Percentiles rank a stretch among this genome's conserved stretches.
These are phyloP conservation scores for Enoplosus armatus DNA, from an alignment of 2,797 vertebrate genomes.

Conservation along the genomic window DNA sequence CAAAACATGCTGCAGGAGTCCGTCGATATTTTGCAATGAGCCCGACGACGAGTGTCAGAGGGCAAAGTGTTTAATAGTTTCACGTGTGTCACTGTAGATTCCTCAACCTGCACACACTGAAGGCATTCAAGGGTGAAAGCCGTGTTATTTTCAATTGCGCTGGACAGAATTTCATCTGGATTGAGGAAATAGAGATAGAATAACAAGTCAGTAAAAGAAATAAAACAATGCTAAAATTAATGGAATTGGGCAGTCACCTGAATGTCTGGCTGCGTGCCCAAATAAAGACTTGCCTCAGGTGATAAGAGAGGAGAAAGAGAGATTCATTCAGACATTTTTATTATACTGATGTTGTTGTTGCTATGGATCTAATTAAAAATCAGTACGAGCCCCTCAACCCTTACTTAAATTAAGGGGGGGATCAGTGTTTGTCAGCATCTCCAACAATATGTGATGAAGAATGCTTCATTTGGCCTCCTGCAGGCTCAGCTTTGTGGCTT, in stretches of 20 bases:
- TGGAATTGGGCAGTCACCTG: constrained; percentile 35
- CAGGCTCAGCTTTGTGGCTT: neutral
- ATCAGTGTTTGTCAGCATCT: neutral
- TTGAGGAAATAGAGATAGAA: constrained; percentile 59
- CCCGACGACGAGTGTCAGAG: constrained; percentile 46
- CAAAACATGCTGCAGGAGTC: constrained; percentile 63
- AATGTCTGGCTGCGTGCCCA: constrained; percentile 33
- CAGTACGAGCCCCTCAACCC: neutral
- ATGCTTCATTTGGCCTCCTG: neutral
- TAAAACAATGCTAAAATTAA: constrained; percentile 48
- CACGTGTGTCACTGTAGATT: constrained; percentile 51
- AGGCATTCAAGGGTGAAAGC: constrained; percentile 48
- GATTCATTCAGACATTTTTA: constrained; percentile 26
- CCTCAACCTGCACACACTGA: constrained; percentile 19
- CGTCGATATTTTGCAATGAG: constrained; percentile 46
- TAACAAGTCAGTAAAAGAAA: constrained; percentile 39
- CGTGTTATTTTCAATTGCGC: constrained; percentile 31
- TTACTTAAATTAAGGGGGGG: neutral
- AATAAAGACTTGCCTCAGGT: constrained; percentile 39
- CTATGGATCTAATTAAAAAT: neutral
- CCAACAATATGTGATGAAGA: neutral
- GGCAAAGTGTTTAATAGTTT: constrained; percentile 59
- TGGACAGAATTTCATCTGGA: constrained; percentile 35
- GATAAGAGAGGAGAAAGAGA: constrained; percentile 26
- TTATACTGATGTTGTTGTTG: constrained; percentile 22